Evolutionary conservation across 1,140 invertebrate species (phyloP).

Genomic region (Danaus plexippus): DNA sequence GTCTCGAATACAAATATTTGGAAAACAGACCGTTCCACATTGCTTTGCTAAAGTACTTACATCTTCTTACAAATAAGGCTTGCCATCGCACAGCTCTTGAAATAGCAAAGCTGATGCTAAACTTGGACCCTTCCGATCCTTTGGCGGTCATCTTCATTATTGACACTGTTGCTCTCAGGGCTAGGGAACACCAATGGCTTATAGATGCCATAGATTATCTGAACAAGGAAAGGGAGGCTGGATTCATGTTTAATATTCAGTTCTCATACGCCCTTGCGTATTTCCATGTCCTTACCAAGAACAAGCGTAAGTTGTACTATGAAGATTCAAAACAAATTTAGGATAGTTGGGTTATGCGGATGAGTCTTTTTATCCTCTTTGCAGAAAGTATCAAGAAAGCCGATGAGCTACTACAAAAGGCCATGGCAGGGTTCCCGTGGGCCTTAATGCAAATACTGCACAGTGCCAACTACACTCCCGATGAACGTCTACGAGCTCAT

Average conservation of each 20-base stretch:
- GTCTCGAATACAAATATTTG: constrained; percentile 85
- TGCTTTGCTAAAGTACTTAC: constrained; percentile 87
- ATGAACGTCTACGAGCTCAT: constrained; percentile 9
- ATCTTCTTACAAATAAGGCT: constrained; percentile 84
- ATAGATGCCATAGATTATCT: constrained; percentile 79
- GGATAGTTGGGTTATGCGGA: neutral
- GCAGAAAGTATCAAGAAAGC: constrained; percentile 57
- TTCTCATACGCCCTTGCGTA: constrained; percentile 84
- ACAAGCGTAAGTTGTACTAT: constrained; percentile 27
- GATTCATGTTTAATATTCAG: constrained; percentile 89
- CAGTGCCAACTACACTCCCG: constrained; percentile 8
- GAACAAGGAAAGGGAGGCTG: constrained; percentile 79
- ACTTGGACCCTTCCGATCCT: constrained; percentile 89
- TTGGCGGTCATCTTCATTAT: constrained; percentile 85
- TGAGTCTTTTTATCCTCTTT: constrained; percentile 10
- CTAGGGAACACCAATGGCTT: constrained; percentile 88
- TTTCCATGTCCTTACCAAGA: constrained; percentile 75
- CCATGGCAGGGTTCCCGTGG: constrained; percentile 88
- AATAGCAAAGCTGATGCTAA: constrained; percentile 82
- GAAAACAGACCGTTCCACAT: constrained; percentile 91
- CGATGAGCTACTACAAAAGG: constrained; percentile 79
- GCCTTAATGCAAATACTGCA: constrained; percentile 70
- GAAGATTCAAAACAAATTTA: too few species aligned
- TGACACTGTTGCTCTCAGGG: constrained; percentile 89
- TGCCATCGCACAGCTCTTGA: constrained; percentile 88